Base-by-base conservation (phyloP, 2,113 vertebrate species). In the Paralichthys olivaceus region DNA sequence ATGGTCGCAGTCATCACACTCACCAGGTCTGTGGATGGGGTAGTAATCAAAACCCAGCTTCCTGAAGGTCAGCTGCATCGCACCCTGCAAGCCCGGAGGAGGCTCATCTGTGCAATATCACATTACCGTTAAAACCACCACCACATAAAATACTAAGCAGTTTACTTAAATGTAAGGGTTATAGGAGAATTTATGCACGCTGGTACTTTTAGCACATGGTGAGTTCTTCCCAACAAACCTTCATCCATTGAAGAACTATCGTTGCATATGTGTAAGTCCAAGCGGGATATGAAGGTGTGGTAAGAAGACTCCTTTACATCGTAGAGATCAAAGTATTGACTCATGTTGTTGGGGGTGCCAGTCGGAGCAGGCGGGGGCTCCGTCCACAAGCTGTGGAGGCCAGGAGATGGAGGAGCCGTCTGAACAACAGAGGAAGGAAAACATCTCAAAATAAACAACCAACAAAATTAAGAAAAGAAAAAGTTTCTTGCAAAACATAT, bases 251-350 rank as follows among this genome's bases (percentile, higher is more conserved):
- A 71, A 59, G 95, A 95, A 82, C 96, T 97, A 89, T 99, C 98
- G 4, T 97, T 98, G 49, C 98, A 99, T 86, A 99, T 92, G 74
- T 99, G 98, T 90, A 99, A 93, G 85, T 99, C 98, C 88, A 99
- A 89, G 72, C 96, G 97, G 11, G 98, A 98, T 89, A 99, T 97
- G 75, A 97, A 95, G n/a, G 96, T 96, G 91, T 99, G 98, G 89
- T 99, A 99, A 0, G 98, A 99, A 0, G 97, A 96, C 79, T 99
- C 98, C 59, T 97, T 99, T 83, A 99, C 96, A 55, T 99, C 96
- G 19, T 96, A 96, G 25, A 93, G 95, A 60, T 99, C 97, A 28
- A 99, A 99, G 88, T 96, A 96, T 69, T 98, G 96, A 79, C 96
- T 96, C n/a, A 94, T 91, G 77, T 95, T 96, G 76, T 79, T 96